Evolutionary conservation across 2,888 invertebrate genomes (phyloP).

Genomic region (Lasioglossum vierecki): DNA sequence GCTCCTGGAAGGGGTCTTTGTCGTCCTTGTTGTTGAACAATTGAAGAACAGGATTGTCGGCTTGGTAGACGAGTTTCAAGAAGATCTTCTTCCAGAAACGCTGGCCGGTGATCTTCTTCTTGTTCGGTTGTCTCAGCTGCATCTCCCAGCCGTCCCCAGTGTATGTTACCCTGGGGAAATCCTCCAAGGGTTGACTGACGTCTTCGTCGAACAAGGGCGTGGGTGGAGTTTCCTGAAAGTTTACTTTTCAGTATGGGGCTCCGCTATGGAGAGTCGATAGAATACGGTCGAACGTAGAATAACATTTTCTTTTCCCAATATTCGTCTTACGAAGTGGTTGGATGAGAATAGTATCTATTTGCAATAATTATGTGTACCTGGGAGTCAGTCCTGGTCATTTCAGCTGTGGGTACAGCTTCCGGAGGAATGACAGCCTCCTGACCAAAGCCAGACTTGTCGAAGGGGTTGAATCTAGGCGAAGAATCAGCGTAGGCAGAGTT

Average conservation of each 20-base stretch:
- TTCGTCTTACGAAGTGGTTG: too few species aligned
- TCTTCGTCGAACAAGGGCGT: slow-evolving; percentile 98
- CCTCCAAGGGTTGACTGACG: slow-evolving; percentile 95
- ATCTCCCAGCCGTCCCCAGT: slow-evolving; percentile 97
- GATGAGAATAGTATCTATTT: background rate
- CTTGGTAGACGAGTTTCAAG: slow-evolving; percentile 91
- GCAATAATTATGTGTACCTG: slow-evolving; percentile 70
- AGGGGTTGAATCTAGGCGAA: slow-evolving; percentile 91
- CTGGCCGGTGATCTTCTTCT: slow-evolving; percentile 97
- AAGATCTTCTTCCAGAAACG: slow-evolving; percentile 99
- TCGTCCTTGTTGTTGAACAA: slow-evolving; percentile 92
- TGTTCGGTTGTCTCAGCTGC: slow-evolving; percentile 97
- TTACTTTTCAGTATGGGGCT: background rate
- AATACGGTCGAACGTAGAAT: background rate
- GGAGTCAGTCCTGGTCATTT: slow-evolving; percentile 82
- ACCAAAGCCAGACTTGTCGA: slow-evolving; percentile 87
- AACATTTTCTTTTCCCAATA: background rate
- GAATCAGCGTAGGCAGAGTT: slow-evolving; percentile 85
- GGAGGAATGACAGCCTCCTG: slow-evolving; percentile 78
- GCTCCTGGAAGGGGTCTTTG: slow-evolving; percentile 97
- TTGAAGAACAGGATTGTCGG: slow-evolving; percentile 94
- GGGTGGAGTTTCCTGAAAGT: slow-evolving; percentile 91
- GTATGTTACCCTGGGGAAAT: slow-evolving; percentile 93
- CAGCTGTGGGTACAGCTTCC: slow-evolving; percentile 81
- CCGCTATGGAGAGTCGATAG: background rate